A percentile compares a stretch with the other conserved stretches of the same genome.
Evolutionary conservation across 1,140 invertebrate species (phyloP).

Genomic region (Laupala kohalensis): DNA sequence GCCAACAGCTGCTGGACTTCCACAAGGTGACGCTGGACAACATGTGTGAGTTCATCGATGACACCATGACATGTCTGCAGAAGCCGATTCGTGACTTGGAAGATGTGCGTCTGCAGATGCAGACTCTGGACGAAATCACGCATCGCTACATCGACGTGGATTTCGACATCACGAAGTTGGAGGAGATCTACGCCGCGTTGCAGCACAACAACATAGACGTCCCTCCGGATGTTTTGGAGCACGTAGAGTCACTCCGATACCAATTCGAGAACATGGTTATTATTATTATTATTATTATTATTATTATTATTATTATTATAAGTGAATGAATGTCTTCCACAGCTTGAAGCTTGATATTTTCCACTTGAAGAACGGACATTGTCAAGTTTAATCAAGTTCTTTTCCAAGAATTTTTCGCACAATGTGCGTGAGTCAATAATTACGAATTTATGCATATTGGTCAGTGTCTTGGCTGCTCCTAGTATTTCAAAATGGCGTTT

Average conservation of each 20-base stretch:
- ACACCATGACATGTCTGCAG: conserved; percentile 46
- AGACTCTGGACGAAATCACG: conserved; percentile 57
- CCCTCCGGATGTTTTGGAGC: conserved; percentile 61
- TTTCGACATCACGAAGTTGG: conserved; percentile 54
- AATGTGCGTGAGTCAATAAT: no score
- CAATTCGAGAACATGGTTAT: conserved; percentile 61
- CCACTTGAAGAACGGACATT: no score
- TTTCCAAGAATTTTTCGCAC: no score
- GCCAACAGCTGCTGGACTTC: conserved; percentile 39
- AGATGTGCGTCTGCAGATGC: conserved; percentile 59
- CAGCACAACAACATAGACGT: conserved; percentile 54
- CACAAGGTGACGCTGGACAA: conserved; percentile 48
- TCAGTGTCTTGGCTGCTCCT: no score
- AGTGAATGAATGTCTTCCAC: neutral
- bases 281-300: neutral
- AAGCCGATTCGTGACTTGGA: conserved; percentile 57
- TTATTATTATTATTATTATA: neutral
- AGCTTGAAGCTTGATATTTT: no score
- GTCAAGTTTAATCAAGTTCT: no score
- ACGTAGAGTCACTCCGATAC: conserved; percentile 60
- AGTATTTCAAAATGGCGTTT: no score
- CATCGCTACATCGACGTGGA: conserved; percentile 44
- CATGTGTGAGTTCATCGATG: conserved; percentile 53
- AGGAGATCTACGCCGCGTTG: conserved; percentile 65
- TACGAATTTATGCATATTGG: no score